These are phyloP conservation scores for Monopis laevigella DNA, from an alignment of 2,888 invertebrate genomes.

Conservation along the genomic window DNA sequence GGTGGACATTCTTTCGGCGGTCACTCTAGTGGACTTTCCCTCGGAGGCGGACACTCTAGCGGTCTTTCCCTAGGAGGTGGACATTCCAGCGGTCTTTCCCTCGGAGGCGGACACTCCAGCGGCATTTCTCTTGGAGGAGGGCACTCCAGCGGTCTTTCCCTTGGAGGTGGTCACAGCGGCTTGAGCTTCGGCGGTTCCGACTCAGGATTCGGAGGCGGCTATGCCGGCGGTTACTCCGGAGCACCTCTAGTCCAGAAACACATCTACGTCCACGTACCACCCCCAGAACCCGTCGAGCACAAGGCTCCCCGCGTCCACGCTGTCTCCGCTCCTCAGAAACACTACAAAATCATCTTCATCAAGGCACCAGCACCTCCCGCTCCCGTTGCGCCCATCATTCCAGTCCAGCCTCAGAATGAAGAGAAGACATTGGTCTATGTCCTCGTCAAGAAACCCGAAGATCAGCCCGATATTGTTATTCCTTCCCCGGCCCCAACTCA, in stretches of 20 bases:
- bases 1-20: slow-evolving; percentile 24
- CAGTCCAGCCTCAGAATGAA: slow-evolving; percentile 82
- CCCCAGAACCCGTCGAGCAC: slow-evolving; percentile 83
- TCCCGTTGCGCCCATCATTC: slow-evolving; percentile 83
- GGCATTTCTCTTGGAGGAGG: slow-evolving; percentile 17
- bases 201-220: slow-evolving; percentile 46
- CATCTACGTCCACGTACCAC: slow-evolving; percentile 91
- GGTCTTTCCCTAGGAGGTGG: slow-evolving; percentile 30
- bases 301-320: slow-evolving; percentile 71
- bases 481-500: slow-evolving; percentile 82
- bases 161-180: slow-evolving; percentile 19
- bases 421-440: slow-evolving; percentile 91
- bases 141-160: slow-evolving; percentile 24
- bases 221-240: slow-evolving; percentile 53
- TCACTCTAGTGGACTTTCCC: slow-evolving; percentile 20
- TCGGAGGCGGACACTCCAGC: slow-evolving; percentile 33
- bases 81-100: slow-evolving; percentile 26
- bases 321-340: slow-evolving; percentile 81
- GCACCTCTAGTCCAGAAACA: slow-evolving; percentile 82
- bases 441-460: slow-evolving; percentile 88
- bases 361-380: slow-evolving; percentile 88
- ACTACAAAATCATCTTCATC: slow-evolving; percentile 93
- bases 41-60: slow-evolving; percentile 20
- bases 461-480: slow-evolving; percentile 81
- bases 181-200: slow-evolving; percentile 35